A percentile compares a stretch with the other conserved stretches of the same genome.
These are phyloP conservation scores for Carassius gibelio DNA, from an alignment of 2,113 vertebrate species.

Conservation along the genomic window DNA sequence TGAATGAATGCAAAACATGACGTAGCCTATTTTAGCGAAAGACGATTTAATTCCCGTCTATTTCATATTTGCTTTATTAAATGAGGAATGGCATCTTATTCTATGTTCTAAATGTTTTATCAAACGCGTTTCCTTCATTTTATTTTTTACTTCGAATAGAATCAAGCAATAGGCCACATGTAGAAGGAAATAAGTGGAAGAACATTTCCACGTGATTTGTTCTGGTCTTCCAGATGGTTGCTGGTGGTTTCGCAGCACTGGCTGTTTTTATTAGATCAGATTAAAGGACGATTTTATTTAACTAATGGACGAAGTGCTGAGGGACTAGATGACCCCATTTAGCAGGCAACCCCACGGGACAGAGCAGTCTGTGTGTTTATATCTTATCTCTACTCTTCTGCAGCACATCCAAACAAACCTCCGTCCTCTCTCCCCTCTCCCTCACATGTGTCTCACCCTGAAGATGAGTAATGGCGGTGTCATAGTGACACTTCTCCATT, in stretches of 20 bases:
- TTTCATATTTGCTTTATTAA: neutral
- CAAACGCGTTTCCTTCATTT: neutral
- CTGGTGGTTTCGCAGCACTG: slow-evolving; percentile 9
- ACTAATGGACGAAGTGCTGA: slow-evolving; percentile 34
- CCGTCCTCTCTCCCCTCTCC: slow-evolving; percentile 24
- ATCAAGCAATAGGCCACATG: neutral
- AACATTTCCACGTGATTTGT: neutral
- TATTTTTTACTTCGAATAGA: neutral
- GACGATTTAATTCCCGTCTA: no score
- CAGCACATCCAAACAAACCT: slow-evolving; percentile 45
- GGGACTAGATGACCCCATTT: slow-evolving; percentile 43
- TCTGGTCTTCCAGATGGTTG: slow-evolving; percentile 35
- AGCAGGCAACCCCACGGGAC: slow-evolving; percentile 12
- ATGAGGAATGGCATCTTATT: neutral
- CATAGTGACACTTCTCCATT: slow-evolving; percentile 55
- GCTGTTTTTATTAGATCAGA: slow-evolving; percentile 45
- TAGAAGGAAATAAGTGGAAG: neutral
- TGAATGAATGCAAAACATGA: neutral
- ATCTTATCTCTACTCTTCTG: neutral
- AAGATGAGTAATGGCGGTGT: slow-evolving; percentile 63
- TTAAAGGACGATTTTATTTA: slow-evolving; percentile 47
- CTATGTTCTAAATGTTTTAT: neutral
- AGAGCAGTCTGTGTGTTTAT: slow-evolving; percentile 9
- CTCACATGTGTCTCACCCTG: slow-evolving; percentile 36
- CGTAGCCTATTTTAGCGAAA: neutral